Evolutionary conservation across 2,888 invertebrate genomes (phyloP).

Genomic region (Noctua janthe): DNA sequence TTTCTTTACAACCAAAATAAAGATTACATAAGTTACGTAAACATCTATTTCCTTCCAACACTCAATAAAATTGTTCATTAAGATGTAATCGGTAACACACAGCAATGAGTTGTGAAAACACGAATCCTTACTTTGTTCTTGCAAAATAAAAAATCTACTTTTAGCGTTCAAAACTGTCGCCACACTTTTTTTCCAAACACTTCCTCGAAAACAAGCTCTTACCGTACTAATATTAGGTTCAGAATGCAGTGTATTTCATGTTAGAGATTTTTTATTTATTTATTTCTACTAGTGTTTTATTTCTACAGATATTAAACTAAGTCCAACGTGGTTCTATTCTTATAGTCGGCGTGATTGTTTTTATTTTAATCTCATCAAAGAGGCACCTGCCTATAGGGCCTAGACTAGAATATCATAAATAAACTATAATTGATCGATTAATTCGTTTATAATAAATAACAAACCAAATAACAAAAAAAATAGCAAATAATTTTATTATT

Average conservation of each 20-base stretch:
- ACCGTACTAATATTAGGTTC: too few species aligned
- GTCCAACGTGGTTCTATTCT: too few species aligned
- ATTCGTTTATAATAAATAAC: too few species aligned
- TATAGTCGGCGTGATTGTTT: not conserved
- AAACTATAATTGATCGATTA: too few species aligned
- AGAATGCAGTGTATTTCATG: too few species aligned
- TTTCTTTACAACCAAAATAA: constrained; percentile 31
- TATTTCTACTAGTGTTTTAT: too few species aligned
- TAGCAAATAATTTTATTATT: not conserved
- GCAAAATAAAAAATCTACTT: constrained; percentile 5
- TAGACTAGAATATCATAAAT: not conserved
- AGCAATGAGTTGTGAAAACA: too few species aligned
- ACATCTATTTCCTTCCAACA: constrained; percentile 4
- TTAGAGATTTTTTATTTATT: too few species aligned
- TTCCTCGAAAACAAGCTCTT: not conserved
- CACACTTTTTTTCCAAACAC: not conserved
- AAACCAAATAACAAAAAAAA: too few species aligned
- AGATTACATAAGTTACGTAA: constrained; percentile 16
- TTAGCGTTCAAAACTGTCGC: constrained; percentile 5
- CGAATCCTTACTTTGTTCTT: too few species aligned
- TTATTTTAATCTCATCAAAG: not conserved
- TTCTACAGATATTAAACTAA: too few species aligned
- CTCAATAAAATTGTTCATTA: constrained; percentile 8
- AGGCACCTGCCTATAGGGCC: not conserved
- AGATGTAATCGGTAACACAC: constrained; percentile 15